Evolutionary conservation across 2,113 vertebrate genomes (phyloP).

Genomic region (Daboia siamensis): DNA sequence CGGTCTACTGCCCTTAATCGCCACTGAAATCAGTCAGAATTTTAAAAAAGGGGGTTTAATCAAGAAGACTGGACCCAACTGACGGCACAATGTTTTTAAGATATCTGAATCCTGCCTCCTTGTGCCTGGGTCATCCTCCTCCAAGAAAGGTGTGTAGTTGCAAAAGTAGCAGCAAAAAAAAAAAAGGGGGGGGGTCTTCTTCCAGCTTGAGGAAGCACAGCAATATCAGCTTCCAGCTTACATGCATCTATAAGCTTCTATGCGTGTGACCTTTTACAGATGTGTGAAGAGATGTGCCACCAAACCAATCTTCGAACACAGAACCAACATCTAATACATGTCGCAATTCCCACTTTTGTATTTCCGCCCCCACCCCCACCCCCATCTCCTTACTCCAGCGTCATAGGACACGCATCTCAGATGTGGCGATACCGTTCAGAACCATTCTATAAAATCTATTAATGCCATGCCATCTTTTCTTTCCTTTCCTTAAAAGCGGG

Average conservation of each 20-base stretch:
- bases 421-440: neutral
- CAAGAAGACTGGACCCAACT: neutral
- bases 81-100: neutral
- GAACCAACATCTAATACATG: no score
- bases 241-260: neutral
- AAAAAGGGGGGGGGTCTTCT: constrained; percentile 13
- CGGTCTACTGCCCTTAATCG: neutral
- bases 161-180: neutral
- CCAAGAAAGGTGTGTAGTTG: constrained; percentile 39
- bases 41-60: neutral
- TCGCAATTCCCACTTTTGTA: neutral
- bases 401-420: neutral
- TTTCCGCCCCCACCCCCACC: no score
- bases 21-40: neutral
- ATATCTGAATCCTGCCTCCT: neutral
- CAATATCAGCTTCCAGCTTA: neutral
- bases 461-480: neutral
- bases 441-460: neutral
- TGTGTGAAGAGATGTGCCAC: neutral
- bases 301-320: neutral
- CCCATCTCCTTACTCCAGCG: neutral
- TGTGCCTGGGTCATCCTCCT: neutral
- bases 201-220: neutral
- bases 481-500: constrained; percentile 55
- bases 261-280: neutral